phyloP scores from a whole-genome alignment of 2,113 vertebrate genomes.

The Saimiri boliviensis region DNA sequence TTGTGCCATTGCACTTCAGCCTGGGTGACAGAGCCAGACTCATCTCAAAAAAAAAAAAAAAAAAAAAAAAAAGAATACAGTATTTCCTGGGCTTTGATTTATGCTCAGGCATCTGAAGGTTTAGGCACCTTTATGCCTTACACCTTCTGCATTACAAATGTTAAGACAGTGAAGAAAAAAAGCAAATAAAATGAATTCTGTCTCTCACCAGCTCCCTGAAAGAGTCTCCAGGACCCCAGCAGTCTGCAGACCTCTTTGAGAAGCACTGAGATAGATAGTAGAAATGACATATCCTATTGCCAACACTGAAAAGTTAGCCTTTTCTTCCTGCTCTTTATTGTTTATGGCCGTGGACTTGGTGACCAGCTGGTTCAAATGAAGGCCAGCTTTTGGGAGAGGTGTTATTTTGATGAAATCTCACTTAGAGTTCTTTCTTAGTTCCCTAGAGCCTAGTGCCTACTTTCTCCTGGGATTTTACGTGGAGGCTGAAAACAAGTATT shows the following conservation, averaged over 20 bases:
- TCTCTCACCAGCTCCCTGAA: background rate
- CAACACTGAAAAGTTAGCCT: background rate
- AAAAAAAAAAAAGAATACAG: too few relatives aligned
- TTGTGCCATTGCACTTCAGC: too few relatives aligned
- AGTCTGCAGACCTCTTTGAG: background rate
- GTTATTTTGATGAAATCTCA: background rate
- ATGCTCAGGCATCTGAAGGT: background rate
- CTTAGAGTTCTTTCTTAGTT: background rate
- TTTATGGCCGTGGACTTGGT: background rate
- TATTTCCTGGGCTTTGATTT: background rate
- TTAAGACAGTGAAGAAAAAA: background rate
- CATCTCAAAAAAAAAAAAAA: too few relatives aligned
- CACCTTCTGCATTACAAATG: too few relatives aligned
- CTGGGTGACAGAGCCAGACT: too few relatives aligned
- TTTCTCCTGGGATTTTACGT: background rate
- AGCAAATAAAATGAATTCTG: background rate
- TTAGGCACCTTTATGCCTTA: background rate
- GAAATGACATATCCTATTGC: rapidly evolving
- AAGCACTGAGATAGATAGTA: too few relatives aligned
- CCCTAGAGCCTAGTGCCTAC: background rate
- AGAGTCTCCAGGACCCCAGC: background rate
- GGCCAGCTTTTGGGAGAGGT: background rate
- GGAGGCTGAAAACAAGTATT: background rate
- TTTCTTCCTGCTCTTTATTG: background rate
- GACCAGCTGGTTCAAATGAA: background rate